Conservation (phyloP, 2,888 invertebrate genomes). For the Timema cristinae region DNA sequence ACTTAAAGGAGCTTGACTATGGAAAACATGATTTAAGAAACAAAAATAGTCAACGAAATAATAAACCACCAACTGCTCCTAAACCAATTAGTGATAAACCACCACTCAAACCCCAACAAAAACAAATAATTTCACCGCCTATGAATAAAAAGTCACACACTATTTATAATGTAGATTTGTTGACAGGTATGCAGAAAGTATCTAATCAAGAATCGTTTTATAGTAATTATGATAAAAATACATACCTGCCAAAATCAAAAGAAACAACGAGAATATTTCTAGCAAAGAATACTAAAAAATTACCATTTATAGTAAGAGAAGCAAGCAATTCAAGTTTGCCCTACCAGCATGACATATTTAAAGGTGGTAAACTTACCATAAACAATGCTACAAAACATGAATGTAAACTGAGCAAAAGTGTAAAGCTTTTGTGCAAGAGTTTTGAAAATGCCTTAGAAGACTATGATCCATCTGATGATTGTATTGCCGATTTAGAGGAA, state of each 20-base stretch:
- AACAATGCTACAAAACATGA: constrained; percentile 18
- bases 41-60: neutral
- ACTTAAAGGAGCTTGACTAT: neutral
- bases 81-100: constrained; percentile 29
- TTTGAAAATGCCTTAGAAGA: constrained; percentile 29
- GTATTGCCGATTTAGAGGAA: constrained; percentile 18
- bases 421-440: constrained; percentile 29
- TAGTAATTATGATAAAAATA: no score
- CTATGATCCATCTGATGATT: constrained; percentile 25
- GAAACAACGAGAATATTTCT: no score
- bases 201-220: no score
- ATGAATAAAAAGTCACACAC: no score
- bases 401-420: constrained; percentile 11
- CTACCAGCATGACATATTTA: no score
- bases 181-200: no score
- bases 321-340: no score
- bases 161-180: no score
- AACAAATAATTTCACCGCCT: neutral
- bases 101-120: constrained; percentile 28
- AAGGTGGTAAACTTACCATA: neutral
- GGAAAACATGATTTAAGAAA: no score
- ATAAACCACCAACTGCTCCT: constrained; percentile 27
- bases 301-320: no score
- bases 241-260: no score
- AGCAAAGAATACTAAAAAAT: no score